Evolutionary conservation across 23 tunicate species (phyloP), one percentile per base, ranked within the genome.

Genomic region (Trididemnum clinides): DNA sequence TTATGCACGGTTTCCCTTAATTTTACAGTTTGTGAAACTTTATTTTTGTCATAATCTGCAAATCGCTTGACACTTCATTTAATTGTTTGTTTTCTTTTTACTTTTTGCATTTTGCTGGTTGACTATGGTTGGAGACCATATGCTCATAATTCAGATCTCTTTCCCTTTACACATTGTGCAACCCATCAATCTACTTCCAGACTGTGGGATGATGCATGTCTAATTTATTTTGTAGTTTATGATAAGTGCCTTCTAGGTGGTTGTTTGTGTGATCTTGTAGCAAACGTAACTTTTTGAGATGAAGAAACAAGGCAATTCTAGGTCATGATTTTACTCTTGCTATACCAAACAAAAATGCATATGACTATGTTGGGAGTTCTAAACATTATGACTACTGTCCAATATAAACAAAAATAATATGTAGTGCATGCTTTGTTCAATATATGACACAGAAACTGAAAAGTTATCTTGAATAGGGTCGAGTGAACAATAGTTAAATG

Each of bases 201-300:
- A 71, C 51, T 6, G 78, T 71, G 39, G 49, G 21, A n/a, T 71
- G 78, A 29, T 71, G 26, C 78, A 71, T 71, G 27, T 51, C 78
- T 26, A 71, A 51, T 71, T 71, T 51, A 10, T 26, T 71, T 71
- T 71, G 78, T 6, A 71, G 26, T 5, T 51, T 51, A 6, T 51
- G 51, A n/a, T n/a, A 51, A 7, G 78, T 10, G 6, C 54, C 51
- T 71, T 71, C 78, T 30, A 51, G 54, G 51, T 71, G 54, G 15
- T 44, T 44, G 15, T 44, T 44, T 15, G 54, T 44, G 10, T 15
- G 10, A 44, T 44, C 54, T 15, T 44, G 54, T n/a, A n/a, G n/a
- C n/a, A n/a, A n/a, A n/a, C n/a, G n/a, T n/a, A n/a, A n/a, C n/a
- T n/a, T n/a, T n/a, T n/a, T n/a, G n/a, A n/a, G n/a, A n/a, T n/a